Evolutionary conservation across 1,140 invertebrate genomes (phyloP), one percentile per base, ranked within the genome.

Genomic region (Leptinotarsa undecemlineata): DNA sequence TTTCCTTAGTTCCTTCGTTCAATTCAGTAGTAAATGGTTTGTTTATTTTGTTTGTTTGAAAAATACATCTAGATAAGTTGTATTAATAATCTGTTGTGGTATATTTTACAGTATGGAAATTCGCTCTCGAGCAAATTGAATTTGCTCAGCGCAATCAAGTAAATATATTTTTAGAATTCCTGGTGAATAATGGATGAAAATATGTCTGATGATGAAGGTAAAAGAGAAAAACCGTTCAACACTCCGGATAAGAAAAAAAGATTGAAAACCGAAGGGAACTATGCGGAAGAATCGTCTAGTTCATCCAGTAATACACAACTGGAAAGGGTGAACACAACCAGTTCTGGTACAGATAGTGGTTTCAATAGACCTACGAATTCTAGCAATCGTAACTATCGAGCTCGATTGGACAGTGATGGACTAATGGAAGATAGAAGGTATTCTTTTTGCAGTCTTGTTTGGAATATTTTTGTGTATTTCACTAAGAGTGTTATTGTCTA

Each of bases 141-240:
- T 57, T 57, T 42, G 8, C 33, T 42, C 33, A 42, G 33, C 2
- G 15, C 11, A 61, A 23, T 64, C 19, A 64, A 4, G 11, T 33
- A 2, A 64, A 64, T 64, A 64, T 64, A 64, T 64, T 64, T 64
- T 33, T 64, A 64, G 20, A 64, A 64, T 21, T 64, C 26, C 1
- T 64, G 20, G 20, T 64, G 20, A 64, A 64, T 76, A 71, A 82
- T 81, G 81, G 81, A 82, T 79, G 79, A 82, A 78, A 80, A 79
- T 76, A 76, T 74, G 74, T 76, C 78, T 48, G 78, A 82, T 66
- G 51, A 57, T 57, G 75, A 78, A 57, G 75, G 81, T 67, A 77
- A 73, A 71, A 63, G 62, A 8, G 51, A 76, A 76, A 74, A 48
- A 73, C 42, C 68, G 17, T 74, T 61, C 19, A 67, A 60, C 63